Base-by-base conservation (phyloP, 1,140 invertebrate species). In the Pseudomyrmex cubaensis region DNA sequence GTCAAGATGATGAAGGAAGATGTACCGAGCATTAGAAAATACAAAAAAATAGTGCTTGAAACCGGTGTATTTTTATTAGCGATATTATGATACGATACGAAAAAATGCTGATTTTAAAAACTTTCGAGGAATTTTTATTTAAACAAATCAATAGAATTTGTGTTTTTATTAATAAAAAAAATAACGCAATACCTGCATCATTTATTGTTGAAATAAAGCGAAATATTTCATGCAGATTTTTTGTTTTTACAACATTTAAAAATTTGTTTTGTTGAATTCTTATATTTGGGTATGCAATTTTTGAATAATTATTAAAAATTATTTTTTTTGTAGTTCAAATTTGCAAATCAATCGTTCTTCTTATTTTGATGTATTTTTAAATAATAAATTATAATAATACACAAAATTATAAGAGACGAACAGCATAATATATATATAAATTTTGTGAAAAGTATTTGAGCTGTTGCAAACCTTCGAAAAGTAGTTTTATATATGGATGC, bases 1-100 rank as follows among this genome's bases (percentile, higher is more conserved):
- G 35, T 44, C 64, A 48, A 25, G 64, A 78, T 78, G 64, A 70
- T 70, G 50, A 80, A 80, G 76, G 54, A 80, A 62, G 76, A 70
- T 20, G 44, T 72, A 70, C 25, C 22, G 48, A 35, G n/a, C 46
- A 50, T 80, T 70, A 77, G 44, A 35, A 48, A 78, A 59, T 54
- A 35, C 74, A 10, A 35, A 64, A 69, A 59, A 78, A 78, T 22
- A 48, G 15, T 44, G 59, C 25, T 48, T 8, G 25, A 44, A 54
- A 54, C 8, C 17, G 48, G 17, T 57, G 25, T 50, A 35, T 22
- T 48, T 10, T 15, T 15, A 35, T 17, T 48, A 12, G 52, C 62
- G 9, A 52, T 54, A 54, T 54, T 44, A 44, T 66, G 25, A 67
- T 48, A 7, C 2, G 48, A 13, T 67, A 64, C 3, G 5, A 35